A percentile compares a stretch with the other conserved stretches of the same genome.
These are phyloP conservation scores for Pteromalus puparum DNA, from an alignment of 1,140 invertebrate species.

Conservation along the genomic window DNA sequence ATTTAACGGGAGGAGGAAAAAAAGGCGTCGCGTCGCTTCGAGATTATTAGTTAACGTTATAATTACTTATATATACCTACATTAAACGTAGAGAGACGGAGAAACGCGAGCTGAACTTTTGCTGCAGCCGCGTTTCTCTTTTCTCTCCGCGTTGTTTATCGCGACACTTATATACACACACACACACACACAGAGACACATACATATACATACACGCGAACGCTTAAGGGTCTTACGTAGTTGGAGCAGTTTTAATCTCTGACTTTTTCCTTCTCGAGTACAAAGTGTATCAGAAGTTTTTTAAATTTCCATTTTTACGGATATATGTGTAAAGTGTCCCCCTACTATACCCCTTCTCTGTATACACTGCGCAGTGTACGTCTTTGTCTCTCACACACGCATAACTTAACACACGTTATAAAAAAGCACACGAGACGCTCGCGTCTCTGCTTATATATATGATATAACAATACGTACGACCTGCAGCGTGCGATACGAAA, in stretches of 20 bases:
- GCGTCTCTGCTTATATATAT: neutral
- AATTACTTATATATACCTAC: too few relatives aligned
- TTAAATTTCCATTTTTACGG: constrained; percentile 43
- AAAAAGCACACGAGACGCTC: neutral
- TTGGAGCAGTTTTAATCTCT: constrained; percentile 45
- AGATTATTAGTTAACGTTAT: neutral
- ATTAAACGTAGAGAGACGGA: too few relatives aligned
- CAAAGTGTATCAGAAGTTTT: constrained; percentile 38
- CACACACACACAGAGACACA: neutral
- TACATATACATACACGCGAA: neutral
- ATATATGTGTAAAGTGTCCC: neutral
- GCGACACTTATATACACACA: neutral
- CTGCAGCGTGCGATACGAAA: neutral
- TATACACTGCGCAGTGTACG: neutral
- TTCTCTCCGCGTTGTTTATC: neutral
- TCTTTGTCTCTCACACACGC: neutral
- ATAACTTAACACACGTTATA: neutral
- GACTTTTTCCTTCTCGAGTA: constrained; percentile 47
- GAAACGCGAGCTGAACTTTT: neutral
- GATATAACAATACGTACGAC: too few relatives aligned
- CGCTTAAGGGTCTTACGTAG: constrained; percentile 43
- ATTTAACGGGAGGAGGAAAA: too few relatives aligned
- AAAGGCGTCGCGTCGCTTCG: neutral
- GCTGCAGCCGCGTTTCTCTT: neutral
- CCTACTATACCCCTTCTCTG: neutral